phyloP scores from a whole-genome alignment of 2,888 invertebrate genomes.

The Tipula helvola region DNA sequence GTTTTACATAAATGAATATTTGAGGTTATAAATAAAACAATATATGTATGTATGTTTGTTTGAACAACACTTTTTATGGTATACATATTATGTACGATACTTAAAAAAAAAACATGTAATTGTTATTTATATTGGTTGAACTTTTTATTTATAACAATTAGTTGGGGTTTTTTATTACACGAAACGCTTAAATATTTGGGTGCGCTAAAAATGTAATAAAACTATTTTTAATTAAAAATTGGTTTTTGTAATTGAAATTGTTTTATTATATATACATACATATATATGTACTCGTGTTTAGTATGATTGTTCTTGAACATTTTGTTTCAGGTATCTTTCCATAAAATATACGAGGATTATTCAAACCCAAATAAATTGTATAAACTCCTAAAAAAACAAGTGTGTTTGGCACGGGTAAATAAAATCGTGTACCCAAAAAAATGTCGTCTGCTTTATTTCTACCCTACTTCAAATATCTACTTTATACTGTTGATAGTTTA shows the following conservation, averaged over 20 bases:
- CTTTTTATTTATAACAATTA: background rate
- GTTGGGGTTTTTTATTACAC: background rate
- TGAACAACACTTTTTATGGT: background rate
- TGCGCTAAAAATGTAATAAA: background rate
- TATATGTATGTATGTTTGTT: background rate
- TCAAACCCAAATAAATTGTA: background rate
- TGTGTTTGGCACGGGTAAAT: background rate
- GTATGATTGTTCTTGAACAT: background rate
- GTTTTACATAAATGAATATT: background rate
- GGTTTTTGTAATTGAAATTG: background rate
- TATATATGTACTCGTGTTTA: background rate
- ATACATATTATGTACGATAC: background rate
- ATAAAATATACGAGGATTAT: background rate
- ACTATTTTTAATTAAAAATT: background rate
- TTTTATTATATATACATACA: background rate
- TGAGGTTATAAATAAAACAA: background rate
- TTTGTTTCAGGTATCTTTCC: background rate
- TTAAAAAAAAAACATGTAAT: background rate
- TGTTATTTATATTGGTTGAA: background rate
- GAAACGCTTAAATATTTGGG: background rate
- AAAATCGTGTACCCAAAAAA: background rate
- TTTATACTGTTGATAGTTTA: background rate
- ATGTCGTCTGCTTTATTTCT: background rate
- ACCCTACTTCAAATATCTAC: background rate
- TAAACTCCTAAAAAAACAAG: background rate